These are phyloP conservation scores for Epinephelus fuscoguttatus DNA, from an alignment of 2,113 vertebrate genomes.

Conservation along the genomic window DNA sequence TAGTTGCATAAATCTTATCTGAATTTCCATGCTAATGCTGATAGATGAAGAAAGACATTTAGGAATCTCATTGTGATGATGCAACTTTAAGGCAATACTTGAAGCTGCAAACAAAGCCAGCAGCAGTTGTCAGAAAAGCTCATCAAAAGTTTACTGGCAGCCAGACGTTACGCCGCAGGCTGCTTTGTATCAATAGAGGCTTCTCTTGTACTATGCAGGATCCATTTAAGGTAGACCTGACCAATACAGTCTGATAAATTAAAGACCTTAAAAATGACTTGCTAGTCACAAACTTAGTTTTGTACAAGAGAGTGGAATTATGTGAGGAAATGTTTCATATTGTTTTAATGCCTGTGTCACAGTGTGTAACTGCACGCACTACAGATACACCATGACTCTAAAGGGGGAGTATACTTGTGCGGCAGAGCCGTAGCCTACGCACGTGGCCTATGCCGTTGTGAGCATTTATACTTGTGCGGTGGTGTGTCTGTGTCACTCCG, in stretches of 20 bases:
- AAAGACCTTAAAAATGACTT: neutral
- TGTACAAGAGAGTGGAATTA: rapidly evolving
- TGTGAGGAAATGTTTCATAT: neutral
- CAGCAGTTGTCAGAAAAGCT: neutral
- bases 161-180: too few species aligned
- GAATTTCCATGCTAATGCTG: neutral
- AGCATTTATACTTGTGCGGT: too few species aligned
- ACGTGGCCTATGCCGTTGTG: too few species aligned
- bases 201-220: neutral
- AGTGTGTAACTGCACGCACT: too few species aligned
- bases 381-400: neutral
- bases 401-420: too few species aligned
- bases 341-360: neutral
- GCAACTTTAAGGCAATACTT: neutral
- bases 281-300: neutral
- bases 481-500: too few species aligned
- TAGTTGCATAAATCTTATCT: neutral
- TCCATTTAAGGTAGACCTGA: neutral
- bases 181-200: neutral
- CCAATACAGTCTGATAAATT: neutral
- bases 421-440: too few species aligned
- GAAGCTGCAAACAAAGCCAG: neutral
- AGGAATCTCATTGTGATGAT: neutral
- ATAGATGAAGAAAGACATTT: neutral
- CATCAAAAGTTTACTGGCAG: neutral